Base-by-base conservation (phyloP, 2,797 vertebrate genomes). In the Hippopotamyrus pictus region DNA sequence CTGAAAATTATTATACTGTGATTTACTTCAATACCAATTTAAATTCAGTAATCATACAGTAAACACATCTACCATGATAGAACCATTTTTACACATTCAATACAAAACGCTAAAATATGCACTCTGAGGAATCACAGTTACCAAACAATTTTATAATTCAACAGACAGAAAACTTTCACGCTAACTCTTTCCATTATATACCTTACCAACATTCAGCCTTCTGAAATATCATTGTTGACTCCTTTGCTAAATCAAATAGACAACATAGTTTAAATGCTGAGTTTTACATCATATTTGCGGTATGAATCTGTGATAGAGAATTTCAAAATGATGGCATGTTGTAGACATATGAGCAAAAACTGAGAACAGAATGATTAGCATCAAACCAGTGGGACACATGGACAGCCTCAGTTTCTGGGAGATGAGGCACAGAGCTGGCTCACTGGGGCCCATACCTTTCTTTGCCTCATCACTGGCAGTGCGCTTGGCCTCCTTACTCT, bases 401-500 rank as follows among this genome's bases (percentile, higher is more conserved):
- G 33, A 69, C 25, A 12, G 62, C 59, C 33, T 7, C 33, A 7
- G 69, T 19, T 5, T 41, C 69, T 3, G 33, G 3, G 3, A 76
- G 69, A 33, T 76, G 69, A 29, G 25, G 59, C 59, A 11, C 9
- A 11, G 22, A 9, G 59, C 65, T 6, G 65, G 65, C 41, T 82
- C 37, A n/a, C 41, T 6, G 6, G 17, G 2, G 3, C 7, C 5
- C 92, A 90, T 92, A 97, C 97, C 97, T 97, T 96, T 98, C 92
- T 96, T 96, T 59, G 95, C 92, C 84, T 96, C 90, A 0, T 94
- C 93, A 84, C 94, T 88, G 1, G 92, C 91, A 3, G 90, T 88
- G 1, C 94, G 96, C 94, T 98, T 97, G 92, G 98, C 97, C 93
- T 99, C 97, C 91, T 97, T 97, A 95, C 97, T 98, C 91, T 99